Evolutionary conservation across 2,797 vertebrate genomes (phyloP).

Genomic region (Hapalemur alaotrensis): DNA sequence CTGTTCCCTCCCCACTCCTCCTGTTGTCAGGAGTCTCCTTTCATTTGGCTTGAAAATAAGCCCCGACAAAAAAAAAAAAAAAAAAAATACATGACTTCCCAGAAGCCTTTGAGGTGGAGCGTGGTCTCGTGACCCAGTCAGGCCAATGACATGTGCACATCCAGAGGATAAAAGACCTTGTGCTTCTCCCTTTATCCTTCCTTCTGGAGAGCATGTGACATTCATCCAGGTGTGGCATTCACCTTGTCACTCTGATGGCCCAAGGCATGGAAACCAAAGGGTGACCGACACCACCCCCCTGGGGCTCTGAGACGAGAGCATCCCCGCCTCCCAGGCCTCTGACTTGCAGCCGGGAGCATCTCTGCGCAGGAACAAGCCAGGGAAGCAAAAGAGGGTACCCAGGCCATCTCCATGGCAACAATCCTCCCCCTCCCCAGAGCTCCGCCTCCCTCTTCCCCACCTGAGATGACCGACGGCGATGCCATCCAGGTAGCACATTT

Average conservation of each 20-base stretch:
- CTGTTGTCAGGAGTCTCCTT: not conserved
- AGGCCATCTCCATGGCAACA: not conserved
- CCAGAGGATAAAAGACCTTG: rapidly evolving
- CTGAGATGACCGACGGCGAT: not conserved
- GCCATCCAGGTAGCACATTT: not conserved
- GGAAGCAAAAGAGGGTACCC: not conserved
- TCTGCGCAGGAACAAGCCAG: not conserved
- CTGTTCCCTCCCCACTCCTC: not conserved
- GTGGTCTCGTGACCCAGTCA: not conserved
- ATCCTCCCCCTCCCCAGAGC: not conserved
- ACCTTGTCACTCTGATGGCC: not conserved
- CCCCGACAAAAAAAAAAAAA: not conserved
- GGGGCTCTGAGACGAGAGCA: not conserved
- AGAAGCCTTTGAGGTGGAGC: not conserved
- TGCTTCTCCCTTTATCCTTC: not conserved
- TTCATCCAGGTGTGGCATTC: not conserved
- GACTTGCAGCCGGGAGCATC: not conserved
- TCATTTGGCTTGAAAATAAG: constrained; percentile 6
- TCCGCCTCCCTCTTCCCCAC: not conserved
- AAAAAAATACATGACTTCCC: constrained; percentile 32
- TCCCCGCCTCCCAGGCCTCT: not conserved
- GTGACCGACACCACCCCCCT: too few species aligned
- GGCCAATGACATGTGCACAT: rapidly evolving
- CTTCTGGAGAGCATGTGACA: not conserved
- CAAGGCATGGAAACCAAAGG: not conserved